Base-by-base conservation (phyloP, 2,113 vertebrate species). In the Caranx ignobilis region DNA sequence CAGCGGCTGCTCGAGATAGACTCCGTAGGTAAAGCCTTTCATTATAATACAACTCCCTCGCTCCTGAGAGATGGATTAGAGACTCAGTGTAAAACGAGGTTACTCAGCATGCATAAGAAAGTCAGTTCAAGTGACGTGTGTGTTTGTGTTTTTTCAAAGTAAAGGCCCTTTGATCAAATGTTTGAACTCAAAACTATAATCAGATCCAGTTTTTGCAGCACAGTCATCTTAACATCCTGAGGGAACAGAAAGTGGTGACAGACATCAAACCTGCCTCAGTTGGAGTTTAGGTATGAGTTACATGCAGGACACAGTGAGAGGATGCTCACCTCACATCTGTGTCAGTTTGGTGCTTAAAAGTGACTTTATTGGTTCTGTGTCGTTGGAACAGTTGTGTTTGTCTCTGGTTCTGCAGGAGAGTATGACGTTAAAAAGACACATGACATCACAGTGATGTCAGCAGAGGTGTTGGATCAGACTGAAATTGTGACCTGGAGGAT, bases 1-100 rank as follows among this genome's bases (percentile, higher is more conserved):
- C 97, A 99, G 97, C 96, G 97, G 94, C 96, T 99, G 92, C 96
- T 99, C 92, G 97, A 98, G 93, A 96, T 97, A 94, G 95, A 98
- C 94, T 96, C 96, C 96, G 95, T 97, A 97, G 97, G 97, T 99
- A 98, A 98, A 97, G 95, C 95, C 82, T 93, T 93, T 91, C 83
- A 64, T 90, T 92, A 87, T 88, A 86, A 93, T 72, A 67, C 41
- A 31, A 56, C 59, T 69, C 52, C 65, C 52, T 11, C 66, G 50
- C 64, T 48, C 39, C 50, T 35, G 15, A 12, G 18, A 11, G 0
- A 6, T 60, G 48, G 47, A 69, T 73, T 54, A 70, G 54, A 35
- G 62, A 9, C 3, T 21, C 13, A 34, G 6, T 13, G 45, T 13
- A 15, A 78, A 74, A 70, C 10, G 0, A 7, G 37, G 13, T 41